Percentiles rank a stretch among this genome's conserved stretches.
phyloP scores from a whole-genome alignment of 1,140 invertebrate species.

The Ladona fulva region DNA sequence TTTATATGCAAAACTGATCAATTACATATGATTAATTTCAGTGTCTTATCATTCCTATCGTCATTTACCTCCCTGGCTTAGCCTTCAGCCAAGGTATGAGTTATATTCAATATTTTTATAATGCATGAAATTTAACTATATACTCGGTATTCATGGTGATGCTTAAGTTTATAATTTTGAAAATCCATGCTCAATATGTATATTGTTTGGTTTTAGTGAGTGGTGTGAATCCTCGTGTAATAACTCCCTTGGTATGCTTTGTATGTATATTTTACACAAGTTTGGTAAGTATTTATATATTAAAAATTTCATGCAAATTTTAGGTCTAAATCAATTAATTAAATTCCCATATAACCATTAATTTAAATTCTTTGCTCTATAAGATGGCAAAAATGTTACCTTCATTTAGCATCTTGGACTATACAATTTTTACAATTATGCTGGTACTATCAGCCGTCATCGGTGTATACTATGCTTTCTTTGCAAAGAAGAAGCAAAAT shows the following conservation, averaged over 20 bases:
- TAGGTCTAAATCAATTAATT: too few relatives aligned
- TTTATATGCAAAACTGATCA: too few relatives aligned
- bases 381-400: background rate
- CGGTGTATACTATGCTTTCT: slow-evolving; percentile 29
- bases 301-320: background rate
- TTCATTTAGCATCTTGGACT: slow-evolving; percentile 35
- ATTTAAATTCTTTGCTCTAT: too few relatives aligned
- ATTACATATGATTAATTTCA: slow-evolving; percentile 32
- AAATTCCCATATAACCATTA: too few relatives aligned
- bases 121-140: slow-evolving; percentile 33
- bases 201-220: slow-evolving; percentile 21
- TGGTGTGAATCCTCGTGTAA: slow-evolving; percentile 21
- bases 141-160: too few relatives aligned
- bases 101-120: too few relatives aligned
- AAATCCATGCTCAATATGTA: too few relatives aligned
- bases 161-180: background rate
- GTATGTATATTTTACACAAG: slow-evolving; percentile 24
- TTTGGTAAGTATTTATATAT: slow-evolving; percentile 20
- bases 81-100: slow-evolving; percentile 56
- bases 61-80: slow-evolving; percentile 39
- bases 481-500: slow-evolving; percentile 13
- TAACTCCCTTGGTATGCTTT: slow-evolving; percentile 21
- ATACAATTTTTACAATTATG: slow-evolving; percentile 44
- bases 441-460: slow-evolving; percentile 45
- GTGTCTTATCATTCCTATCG: slow-evolving; percentile 47